phyloP scores from a whole-genome alignment of 2,888 invertebrate genomes.

The Amphimallon solstitiale region DNA sequence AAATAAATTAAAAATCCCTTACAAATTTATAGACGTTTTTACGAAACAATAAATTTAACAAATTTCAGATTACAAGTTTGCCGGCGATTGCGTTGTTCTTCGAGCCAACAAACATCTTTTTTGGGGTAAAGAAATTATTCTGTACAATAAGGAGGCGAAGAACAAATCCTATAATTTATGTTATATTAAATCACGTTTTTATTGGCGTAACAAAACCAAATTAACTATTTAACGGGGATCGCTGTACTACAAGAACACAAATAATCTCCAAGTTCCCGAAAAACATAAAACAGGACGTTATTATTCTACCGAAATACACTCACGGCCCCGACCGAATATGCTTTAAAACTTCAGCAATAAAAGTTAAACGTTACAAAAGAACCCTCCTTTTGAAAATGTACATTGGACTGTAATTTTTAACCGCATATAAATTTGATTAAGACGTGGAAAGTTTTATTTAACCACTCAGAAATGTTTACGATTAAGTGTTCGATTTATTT shows the following conservation, averaged over 20 bases:
- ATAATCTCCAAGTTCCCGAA: conserved; percentile 18
- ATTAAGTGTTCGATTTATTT: conserved; percentile 13
- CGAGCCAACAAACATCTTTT: no score
- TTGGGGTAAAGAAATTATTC: no score
- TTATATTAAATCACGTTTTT: conserved; percentile 23
- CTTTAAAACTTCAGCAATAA: conserved; percentile 28
- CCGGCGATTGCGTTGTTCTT: no score
- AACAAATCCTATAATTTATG: conserved; percentile 11
- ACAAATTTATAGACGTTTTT: no score
- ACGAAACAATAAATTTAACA: no score
- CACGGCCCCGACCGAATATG: conserved; percentile 8
- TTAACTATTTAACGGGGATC: conserved; percentile 13
- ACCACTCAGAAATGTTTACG: conserved; percentile 20
- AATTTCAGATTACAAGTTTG: no score
- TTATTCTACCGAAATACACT: conserved; percentile 22
- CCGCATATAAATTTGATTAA: conserved; percentile 34
- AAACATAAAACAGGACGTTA: conserved; percentile 20
- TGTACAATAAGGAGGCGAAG: no score
- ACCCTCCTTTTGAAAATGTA: conserved; percentile 22
- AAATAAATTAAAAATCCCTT: no score
- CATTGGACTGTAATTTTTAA: conserved; percentile 13
- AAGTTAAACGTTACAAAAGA: conserved; percentile 28
- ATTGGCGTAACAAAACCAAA: conserved; percentile 22
- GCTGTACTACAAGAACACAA: conserved; percentile 1
- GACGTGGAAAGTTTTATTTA: conserved; percentile 31